Percentiles rank a stretch among this genome's conserved stretches.
These are phyloP conservation scores for Apaloderma vittatum DNA, from an alignment of 2,113 vertebrate genomes.

Conservation along the genomic window DNA sequence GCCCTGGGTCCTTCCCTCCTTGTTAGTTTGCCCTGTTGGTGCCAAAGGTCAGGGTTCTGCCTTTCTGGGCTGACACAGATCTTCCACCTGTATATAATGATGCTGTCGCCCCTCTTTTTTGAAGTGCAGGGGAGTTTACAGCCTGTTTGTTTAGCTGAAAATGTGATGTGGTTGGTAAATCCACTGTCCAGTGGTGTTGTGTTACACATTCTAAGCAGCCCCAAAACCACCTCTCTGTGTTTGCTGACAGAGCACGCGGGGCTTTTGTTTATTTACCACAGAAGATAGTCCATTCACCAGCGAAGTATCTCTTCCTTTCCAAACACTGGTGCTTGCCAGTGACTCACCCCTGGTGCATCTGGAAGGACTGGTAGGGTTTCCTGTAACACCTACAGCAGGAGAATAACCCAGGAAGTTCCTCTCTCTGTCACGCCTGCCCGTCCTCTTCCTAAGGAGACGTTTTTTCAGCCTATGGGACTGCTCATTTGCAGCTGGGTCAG, in stretches of 20 bases:
- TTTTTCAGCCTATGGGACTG: background rate
- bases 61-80: fast-evolving
- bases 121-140: background rate
- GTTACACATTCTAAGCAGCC: background rate
- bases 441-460: background rate
- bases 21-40: background rate
- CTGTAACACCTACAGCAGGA: background rate
- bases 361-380: constrained; percentile 14
- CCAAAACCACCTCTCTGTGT: background rate
- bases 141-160: background rate
- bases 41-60: fast-evolving
- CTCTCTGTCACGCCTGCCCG: background rate
- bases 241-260: background rate
- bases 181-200: background rate
- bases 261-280: background rate
- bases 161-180: background rate
- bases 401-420: background rate
- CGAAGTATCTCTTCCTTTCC: background rate
- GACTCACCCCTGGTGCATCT: constrained; percentile 3
- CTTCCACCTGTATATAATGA: too few species aligned
- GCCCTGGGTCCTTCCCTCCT: background rate
- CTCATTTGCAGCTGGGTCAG: background rate
- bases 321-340: background rate
- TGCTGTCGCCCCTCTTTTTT: fast-evolving
- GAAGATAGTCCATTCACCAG: background rate